A percentile compares a stretch with the other conserved stretches of the same genome.
phyloP scores from a whole-genome alignment of 2,797 vertebrate species.

The Psittacula derbiana region DNA sequence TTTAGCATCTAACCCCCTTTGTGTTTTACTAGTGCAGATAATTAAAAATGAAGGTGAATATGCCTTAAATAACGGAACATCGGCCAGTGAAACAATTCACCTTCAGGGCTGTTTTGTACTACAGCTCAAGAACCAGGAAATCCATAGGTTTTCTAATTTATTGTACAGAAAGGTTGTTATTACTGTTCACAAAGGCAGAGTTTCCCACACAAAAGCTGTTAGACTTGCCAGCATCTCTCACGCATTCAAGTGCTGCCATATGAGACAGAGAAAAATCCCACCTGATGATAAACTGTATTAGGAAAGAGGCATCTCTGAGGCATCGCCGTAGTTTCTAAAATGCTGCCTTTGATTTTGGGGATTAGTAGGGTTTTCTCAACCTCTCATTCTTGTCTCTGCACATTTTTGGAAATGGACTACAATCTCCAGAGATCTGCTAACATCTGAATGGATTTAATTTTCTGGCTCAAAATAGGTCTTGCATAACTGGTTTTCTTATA shows the following conservation, averaged over 20 bases:
- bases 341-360: neutral
- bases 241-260: neutral
- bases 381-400: neutral
- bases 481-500: neutral
- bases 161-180: neutral
- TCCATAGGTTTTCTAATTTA: neutral
- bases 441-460: constrained; percentile 11
- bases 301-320: neutral
- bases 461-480: neutral
- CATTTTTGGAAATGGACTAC: neutral
- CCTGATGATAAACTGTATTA: neutral
- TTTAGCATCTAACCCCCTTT: neutral
- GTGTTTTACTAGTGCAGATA: neutral
- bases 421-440: neutral
- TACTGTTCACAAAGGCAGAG: neutral
- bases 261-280: neutral
- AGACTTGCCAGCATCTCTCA: neutral
- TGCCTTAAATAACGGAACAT: neutral
- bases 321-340: neutral
- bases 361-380: neutral
- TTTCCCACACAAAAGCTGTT: neutral
- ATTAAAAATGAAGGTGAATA: neutral
- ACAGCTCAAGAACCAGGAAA: neutral
- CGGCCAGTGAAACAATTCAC: neutral
- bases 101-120: neutral